Percentiles rank a stretch among this genome's conserved stretches.
Conservation (phyloP, 2,113 vertebrate species). For the Cochlearius cochlearius region DNA sequence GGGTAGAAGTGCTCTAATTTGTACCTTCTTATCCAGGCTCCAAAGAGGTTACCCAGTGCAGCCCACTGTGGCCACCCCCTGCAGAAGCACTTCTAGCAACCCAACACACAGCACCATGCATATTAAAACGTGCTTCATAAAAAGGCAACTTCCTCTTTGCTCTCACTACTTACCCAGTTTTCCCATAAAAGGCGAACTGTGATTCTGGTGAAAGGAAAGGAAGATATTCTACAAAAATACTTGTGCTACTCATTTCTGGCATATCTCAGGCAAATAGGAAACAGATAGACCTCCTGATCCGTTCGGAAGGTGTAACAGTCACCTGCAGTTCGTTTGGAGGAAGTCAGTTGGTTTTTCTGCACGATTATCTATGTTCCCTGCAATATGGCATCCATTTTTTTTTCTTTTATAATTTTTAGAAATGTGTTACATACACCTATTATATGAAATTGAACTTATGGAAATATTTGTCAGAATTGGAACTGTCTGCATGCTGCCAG, state of each 20-base stretch:
- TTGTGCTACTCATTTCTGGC: not conserved
- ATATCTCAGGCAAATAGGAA: not conserved
- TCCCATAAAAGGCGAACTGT: not conserved
- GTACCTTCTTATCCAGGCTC: not conserved
- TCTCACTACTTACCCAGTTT: not conserved
- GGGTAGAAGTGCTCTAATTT: constrained; percentile 33
- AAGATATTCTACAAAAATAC: not conserved
- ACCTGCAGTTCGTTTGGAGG: not conserved
- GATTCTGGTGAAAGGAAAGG: not conserved
- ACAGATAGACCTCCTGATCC: rapidly evolving
- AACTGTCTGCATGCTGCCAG: not conserved
- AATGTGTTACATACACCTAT: not conserved
- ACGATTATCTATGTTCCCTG: not conserved
- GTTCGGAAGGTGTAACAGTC: not conserved
- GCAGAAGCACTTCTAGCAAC: not conserved
- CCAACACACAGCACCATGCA: rapidly evolving
- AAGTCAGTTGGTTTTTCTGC: not conserved
- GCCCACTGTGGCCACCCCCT: not conserved
- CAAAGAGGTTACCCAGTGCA: not conserved
- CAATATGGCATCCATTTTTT: not conserved
- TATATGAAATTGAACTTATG: not conserved
- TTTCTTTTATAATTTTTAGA: not conserved
- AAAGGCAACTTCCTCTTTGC: not conserved
- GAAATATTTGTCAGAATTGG: not conserved
- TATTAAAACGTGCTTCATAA: not conserved